Percentiles rank a stretch among this genome's conserved stretches.
phyloP scores from a whole-genome alignment of 1,140 invertebrate genomes.

The Wiebesia pumilae region DNA sequence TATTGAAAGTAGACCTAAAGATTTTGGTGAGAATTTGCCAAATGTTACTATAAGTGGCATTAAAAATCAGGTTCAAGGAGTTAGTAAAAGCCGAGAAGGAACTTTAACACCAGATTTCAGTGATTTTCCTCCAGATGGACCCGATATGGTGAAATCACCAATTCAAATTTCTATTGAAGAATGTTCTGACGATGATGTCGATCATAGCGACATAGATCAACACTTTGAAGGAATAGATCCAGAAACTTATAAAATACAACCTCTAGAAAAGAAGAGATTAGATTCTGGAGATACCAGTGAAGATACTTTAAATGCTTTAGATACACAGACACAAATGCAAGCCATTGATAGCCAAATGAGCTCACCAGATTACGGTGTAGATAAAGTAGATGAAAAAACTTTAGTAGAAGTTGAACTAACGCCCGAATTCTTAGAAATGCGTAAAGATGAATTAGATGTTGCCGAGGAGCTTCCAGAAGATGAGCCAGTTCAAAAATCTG shows the following conservation, averaged over 20 bases:
- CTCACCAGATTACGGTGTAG: constrained; percentile 71
- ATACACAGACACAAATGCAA: constrained; percentile 70
- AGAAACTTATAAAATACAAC: constrained; percentile 63
- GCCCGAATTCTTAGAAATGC: constrained; percentile 72
- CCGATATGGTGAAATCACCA: constrained; percentile 72
- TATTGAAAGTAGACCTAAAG: constrained; percentile 66
- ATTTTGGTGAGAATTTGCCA: constrained; percentile 58
- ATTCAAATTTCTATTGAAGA: constrained; percentile 75
- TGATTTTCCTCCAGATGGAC: constrained; percentile 63
- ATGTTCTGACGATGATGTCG: constrained; percentile 70
- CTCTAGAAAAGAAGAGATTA: constrained; percentile 63
- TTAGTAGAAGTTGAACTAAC: constrained; percentile 72
- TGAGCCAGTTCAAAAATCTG: constrained; percentile 59
- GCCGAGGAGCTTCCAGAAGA: constrained; percentile 72
- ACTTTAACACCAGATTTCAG: constrained; percentile 53
- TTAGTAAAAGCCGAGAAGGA: constrained; percentile 48
- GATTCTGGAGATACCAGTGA: constrained; percentile 71
- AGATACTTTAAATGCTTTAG: constrained; percentile 71
- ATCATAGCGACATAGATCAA: constrained; percentile 59
- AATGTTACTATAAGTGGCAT: constrained; percentile 64
- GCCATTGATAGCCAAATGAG: constrained; percentile 69
- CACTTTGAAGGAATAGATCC: constrained; percentile 64
- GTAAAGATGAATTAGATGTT: constrained; percentile 66
- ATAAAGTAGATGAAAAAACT: constrained; percentile 72
- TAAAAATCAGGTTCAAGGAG: constrained; percentile 32